Conservation (phyloP, 2,888 invertebrate species). For the Drosophila niveifrons region DNA sequence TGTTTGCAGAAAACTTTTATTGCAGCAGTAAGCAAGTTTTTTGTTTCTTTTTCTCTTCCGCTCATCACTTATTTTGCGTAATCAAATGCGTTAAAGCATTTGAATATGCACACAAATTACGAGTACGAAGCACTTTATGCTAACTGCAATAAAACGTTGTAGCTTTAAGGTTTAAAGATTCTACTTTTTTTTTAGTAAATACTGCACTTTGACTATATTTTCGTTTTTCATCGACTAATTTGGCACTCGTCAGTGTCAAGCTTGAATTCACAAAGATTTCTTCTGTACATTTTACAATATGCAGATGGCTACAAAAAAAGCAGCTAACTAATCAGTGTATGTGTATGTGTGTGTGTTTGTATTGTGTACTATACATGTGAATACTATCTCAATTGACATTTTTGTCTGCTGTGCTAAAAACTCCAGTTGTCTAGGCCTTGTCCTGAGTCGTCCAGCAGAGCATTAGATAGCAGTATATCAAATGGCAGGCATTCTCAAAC, state of each 20-base stretch:
- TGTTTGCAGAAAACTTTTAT: conserved; percentile 30
- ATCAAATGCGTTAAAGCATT: conserved; percentile 40
- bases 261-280: not conserved
- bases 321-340: conserved; percentile 1
- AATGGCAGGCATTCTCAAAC: conserved; percentile 7
- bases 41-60: conserved; percentile 4
- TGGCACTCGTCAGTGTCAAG: conserved; percentile 15
- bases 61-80: not conserved
- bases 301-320: not conserved
- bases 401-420: conserved; percentile 10
- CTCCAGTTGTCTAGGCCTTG: conserved; percentile 1
- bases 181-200: not conserved
- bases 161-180: not conserved
- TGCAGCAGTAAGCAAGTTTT: conserved; percentile 34
- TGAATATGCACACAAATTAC: conserved; percentile 53
- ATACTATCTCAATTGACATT: conserved; percentile 24
- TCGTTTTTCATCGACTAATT: not conserved
- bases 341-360: conserved; percentile 13
- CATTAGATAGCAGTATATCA: conserved; percentile 18
- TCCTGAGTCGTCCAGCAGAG: not conserved
- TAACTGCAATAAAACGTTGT: conserved; percentile 27
- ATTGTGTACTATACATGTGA: not conserved
- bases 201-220: not conserved
- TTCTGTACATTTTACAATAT: conserved; percentile 8
- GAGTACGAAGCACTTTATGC: conserved; percentile 12